Percentiles rank a stretch among this genome's conserved stretches.
phyloP scores from a whole-genome alignment of 2,888 invertebrate genomes.

The Nasonovia ribisnigri region DNA sequence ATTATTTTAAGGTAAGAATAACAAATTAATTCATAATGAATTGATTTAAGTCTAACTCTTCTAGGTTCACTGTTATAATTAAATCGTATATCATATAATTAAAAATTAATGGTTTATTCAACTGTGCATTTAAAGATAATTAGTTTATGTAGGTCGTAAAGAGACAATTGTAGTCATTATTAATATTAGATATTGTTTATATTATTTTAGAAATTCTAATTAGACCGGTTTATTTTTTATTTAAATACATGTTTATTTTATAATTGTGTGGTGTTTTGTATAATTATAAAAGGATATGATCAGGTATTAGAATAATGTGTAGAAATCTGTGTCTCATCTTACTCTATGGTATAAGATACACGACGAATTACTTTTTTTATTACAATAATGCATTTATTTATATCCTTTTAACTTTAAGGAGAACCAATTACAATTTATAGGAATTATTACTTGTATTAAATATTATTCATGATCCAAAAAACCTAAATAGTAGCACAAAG shows the following conservation, averaged over 20 bases:
- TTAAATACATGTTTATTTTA: neutral
- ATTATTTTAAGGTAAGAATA: neutral
- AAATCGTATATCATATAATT: neutral
- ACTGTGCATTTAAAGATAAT: neutral
- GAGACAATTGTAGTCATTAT: neutral
- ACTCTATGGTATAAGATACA: neutral
- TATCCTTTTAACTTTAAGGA: no score
- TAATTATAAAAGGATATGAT: neutral
- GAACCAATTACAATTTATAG: neutral
- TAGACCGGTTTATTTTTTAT: neutral
- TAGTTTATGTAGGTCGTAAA: neutral
- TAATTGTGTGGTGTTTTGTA: neutral
- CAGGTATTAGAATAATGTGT: neutral
- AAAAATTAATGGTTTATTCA: neutral
- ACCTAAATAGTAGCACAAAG: neutral
- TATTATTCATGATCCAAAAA: neutral
- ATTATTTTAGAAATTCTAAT: neutral
- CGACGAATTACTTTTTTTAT: no score
- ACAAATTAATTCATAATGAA: neutral
- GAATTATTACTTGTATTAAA: neutral
- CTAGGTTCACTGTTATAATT: neutral
- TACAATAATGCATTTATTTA: no score
- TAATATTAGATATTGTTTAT: neutral
- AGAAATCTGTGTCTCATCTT: neutral
- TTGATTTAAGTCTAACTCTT: neutral